Conservation (phyloP, 2,113 vertebrate species). For the Callaeas wilsoni region DNA sequence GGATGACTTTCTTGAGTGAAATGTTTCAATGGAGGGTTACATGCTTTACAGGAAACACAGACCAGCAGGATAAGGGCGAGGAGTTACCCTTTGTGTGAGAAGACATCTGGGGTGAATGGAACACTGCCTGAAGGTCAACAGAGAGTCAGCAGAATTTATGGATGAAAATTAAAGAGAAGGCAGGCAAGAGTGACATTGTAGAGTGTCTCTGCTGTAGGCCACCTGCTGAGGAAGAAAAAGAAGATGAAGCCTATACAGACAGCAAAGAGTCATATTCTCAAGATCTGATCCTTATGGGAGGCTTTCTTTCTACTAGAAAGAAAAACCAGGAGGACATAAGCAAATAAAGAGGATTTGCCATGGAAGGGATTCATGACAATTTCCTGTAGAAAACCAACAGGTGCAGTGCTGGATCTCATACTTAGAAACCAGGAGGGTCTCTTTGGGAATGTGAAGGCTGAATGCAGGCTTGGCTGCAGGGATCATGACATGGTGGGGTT, state of each 20-base stretch:
- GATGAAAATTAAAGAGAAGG: background rate
- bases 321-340: background rate
- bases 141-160: background rate
- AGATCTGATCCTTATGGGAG: background rate
- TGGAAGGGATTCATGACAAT: background rate
- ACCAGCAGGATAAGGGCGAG: background rate
- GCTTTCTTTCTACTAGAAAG: background rate
- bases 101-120: background rate
- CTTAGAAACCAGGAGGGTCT: background rate
- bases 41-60: background rate
- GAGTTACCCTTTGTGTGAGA: background rate
- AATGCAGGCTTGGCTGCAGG: background rate
- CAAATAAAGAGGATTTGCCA: background rate
- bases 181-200: background rate
- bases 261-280: background rate
- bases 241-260: background rate
- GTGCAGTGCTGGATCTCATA: background rate
- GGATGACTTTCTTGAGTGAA: background rate
- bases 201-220: background rate
- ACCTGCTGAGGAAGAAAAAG: background rate
- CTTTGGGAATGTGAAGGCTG: background rate
- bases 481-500: background rate
- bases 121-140: background rate
- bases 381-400: background rate
- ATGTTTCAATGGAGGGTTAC: background rate